Percentiles rank a stretch among this genome's conserved stretches.
These are phyloP conservation scores for Chymomyza fuscimana DNA, from an alignment of 2,888 invertebrate genomes.

Conservation along the genomic window DNA sequence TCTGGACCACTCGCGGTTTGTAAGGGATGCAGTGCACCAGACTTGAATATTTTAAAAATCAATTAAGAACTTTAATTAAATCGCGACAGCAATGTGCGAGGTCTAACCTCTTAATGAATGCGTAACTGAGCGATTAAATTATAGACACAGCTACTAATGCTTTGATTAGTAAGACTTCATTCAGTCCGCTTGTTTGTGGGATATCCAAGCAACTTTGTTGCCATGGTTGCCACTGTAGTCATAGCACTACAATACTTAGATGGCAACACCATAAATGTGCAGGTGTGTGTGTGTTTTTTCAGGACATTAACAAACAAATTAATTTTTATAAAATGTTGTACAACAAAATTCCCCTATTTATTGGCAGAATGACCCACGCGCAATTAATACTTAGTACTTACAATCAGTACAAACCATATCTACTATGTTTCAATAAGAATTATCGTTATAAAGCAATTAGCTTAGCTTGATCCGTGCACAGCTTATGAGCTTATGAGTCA, in stretches of 20 bases:
- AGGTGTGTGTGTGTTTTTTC: background rate
- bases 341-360: background rate
- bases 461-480: background rate
- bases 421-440: background rate
- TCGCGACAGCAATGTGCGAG: too few relatives aligned
- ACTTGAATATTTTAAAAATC: too few relatives aligned
- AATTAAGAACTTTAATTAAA: too few relatives aligned
- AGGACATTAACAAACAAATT: background rate
- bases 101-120: too few relatives aligned
- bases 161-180: too few relatives aligned
- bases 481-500: background rate
- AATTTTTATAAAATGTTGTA: background rate
- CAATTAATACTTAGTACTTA: background rate
- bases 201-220: too few relatives aligned
- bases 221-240: too few relatives aligned
- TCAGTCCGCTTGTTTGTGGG: too few relatives aligned
- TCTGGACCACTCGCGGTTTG: too few relatives aligned
- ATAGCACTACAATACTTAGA: background rate
- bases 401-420: background rate
- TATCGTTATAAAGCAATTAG: background rate
- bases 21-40: too few relatives aligned
- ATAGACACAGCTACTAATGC: too few relatives aligned
- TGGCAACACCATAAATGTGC: background rate
- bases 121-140: too few relatives aligned
- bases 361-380: background rate